phyloP scores from a whole-genome alignment of 2,888 invertebrate genomes.

The Tribolium freemani region DNA sequence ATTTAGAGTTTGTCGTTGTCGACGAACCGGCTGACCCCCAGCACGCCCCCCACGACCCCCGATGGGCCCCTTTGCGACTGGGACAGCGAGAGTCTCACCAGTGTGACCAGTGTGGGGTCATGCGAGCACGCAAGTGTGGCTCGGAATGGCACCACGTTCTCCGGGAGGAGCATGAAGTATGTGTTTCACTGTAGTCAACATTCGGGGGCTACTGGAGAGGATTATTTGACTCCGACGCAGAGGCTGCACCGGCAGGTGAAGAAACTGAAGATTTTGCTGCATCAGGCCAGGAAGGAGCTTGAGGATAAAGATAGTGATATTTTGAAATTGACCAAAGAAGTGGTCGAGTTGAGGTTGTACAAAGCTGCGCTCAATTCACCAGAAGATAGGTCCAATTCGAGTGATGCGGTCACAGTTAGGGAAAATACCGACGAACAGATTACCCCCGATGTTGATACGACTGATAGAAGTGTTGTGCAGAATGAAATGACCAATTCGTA shows the following conservation, averaged over 20 bases:
- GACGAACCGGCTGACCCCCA: constrained; percentile 59
- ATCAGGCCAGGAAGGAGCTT: constrained; percentile 81
- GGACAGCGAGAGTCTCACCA: constrained; percentile 84
- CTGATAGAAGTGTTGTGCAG: constrained; percentile 47
- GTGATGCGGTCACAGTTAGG: constrained; percentile 75
- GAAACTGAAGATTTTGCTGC: constrained; percentile 79
- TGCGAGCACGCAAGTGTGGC: constrained; percentile 88
- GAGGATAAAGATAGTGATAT: constrained; percentile 89
- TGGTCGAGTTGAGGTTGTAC: constrained; percentile 84
- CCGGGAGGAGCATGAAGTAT: constrained; percentile 72
- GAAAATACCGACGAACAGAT: constrained; percentile 76
- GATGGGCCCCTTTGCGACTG: constrained; percentile 65
- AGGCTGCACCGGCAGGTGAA: constrained; percentile 86
- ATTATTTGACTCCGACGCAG: constrained; percentile 91
- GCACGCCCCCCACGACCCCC: constrained; percentile 59
- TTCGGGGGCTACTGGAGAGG: constrained; percentile 82
- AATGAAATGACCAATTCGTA: constrained; percentile 82
- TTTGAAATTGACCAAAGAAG: constrained; percentile 74
- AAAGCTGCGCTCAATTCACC: constrained; percentile 85
- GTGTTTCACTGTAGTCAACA: constrained; percentile 89
- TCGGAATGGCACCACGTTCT: constrained; percentile 74
- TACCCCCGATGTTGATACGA: constrained; percentile 54
- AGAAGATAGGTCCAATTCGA: constrained; percentile 83
- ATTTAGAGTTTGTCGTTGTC: constrained; percentile 59
- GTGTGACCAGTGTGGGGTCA: constrained; percentile 84